phyloP scores from a whole-genome alignment of 2,797 vertebrate species.

The Percopsis omiscomaycus region DNA sequence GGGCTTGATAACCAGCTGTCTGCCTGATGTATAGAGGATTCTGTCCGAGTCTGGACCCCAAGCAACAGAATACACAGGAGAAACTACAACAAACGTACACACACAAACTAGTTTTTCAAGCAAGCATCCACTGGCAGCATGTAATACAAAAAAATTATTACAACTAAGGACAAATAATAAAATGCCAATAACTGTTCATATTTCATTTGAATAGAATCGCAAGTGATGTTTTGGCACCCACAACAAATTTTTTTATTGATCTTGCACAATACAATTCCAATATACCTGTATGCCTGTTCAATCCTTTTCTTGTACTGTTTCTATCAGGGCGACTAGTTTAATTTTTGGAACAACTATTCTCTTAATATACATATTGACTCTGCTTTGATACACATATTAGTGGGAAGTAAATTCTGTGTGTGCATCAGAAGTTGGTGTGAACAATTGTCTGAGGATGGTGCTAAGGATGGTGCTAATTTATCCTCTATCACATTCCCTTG shows the following conservation, averaged over 20 bases:
- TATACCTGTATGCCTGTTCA: too few relatives aligned
- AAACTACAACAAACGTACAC: slow-evolving; percentile 74
- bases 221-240: too few relatives aligned
- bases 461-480: slow-evolving; percentile 24
- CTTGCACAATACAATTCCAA: too few relatives aligned
- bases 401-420: neutral
- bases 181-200: too few relatives aligned
- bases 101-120: slow-evolving; percentile 17
- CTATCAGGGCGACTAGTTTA: too few relatives aligned
- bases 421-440: slow-evolving; percentile 9
- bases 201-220: too few relatives aligned
- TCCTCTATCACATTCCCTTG: slow-evolving; percentile 35
- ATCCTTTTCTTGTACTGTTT: too few relatives aligned
- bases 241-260: too few relatives aligned
- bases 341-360: too few relatives aligned
- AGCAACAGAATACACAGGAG: slow-evolving; percentile 90
- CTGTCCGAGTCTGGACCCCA: slow-evolving; percentile 94
- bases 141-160: neutral
- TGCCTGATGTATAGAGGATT: slow-evolving; percentile 91
- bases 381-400: neutral
- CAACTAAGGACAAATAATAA: neutral
- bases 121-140: neutral
- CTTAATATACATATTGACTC: neutral
- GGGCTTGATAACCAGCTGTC: slow-evolving; percentile 92
- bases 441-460: slow-evolving; percentile 12